A percentile compares a stretch with the other conserved stretches of the same genome.
Conservation (phyloP, 2,888 invertebrate genomes). For the Phasia obesa region DNA sequence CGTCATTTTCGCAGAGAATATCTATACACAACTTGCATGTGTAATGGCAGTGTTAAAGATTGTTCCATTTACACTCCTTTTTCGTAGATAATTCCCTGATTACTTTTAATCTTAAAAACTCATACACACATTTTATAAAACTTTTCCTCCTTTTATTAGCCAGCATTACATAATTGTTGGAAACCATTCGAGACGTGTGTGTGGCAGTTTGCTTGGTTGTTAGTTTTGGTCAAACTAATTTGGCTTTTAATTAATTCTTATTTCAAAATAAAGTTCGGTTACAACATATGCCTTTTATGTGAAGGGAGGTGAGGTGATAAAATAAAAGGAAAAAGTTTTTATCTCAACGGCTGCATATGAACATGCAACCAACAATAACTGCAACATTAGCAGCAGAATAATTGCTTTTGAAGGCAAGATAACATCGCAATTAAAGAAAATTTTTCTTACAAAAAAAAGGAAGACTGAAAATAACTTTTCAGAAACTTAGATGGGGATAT, state of each 20-base stretch:
- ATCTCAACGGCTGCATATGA: conserved; percentile 53
- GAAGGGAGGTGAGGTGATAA: conserved; percentile 52
- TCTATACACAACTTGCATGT: too few species aligned
- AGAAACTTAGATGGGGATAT: background rate
- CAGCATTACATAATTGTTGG: conserved; percentile 47
- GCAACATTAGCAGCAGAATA: conserved; percentile 4
- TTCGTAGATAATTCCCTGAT: background rate
- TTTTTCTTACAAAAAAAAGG: background rate
- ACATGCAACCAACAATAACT: conserved; percentile 15
- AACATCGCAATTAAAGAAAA: conserved; percentile 24
- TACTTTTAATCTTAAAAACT: background rate
- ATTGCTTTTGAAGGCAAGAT: conserved; percentile 15
- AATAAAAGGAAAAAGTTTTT: conserved; percentile 62
- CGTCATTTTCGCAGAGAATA: too few species aligned
- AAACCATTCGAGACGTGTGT: conserved; percentile 33
- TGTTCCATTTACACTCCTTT: too few species aligned
- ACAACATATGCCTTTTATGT: conserved; percentile 68
- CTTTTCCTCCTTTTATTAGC: conserved; percentile 37
- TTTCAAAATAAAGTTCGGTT: background rate
- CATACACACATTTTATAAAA: conserved; percentile 8
- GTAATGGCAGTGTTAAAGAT: too few species aligned
- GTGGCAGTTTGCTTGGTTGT: conserved; percentile 26
- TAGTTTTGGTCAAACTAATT: conserved; percentile 69
- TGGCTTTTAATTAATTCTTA: conserved; percentile 69
- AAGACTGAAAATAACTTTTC: conserved; percentile 44